Evolutionary conservation across 1,140 invertebrate genomes (phyloP), one percentile per base, ranked within the genome.

Genomic region (Drosophila teissieri): DNA sequence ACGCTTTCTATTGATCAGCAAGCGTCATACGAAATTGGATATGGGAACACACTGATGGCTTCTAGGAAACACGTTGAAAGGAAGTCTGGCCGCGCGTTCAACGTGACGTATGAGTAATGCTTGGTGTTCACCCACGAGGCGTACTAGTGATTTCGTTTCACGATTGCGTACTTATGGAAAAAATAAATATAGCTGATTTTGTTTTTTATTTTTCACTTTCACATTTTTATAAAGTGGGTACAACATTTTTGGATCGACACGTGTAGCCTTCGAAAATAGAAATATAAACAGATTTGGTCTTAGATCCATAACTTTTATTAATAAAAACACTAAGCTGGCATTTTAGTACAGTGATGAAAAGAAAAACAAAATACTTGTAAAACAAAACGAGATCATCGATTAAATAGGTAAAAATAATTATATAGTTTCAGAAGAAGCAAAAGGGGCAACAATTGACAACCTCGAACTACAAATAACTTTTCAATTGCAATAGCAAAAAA

Each of bases 31-130:
- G 81, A 57, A 80, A 84, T 39, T n/a, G 22, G 78, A 84, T 84
- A 85, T 53, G 81, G 73, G 72, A 67, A 79, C 75, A 79, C 40
- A 77, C 56, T 64, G 39, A 49, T 37, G 63, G n/a, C n/a, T 36
- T 39, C 5, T 27, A 11, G 27, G 22, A 15, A 39, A 56, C 11
- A n/a, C 19, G 11, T 14, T 15, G 24, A 39, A 60, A 17, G 48
- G 19, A 42, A 70, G 27, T 36, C 36, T 70, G 51, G 60, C 37
- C 51, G 54, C 65, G 70, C 70, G 76, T 70, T 48, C 65, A 52
- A 76, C 80, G 61, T 80, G 72, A 80, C 76, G 80, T 83, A 83
- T 83, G 76, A 60, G 76, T 85, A 57, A 83, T 84, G 64, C 39
- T 84, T 10, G 57, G 54, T 68, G 61, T 64, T 60, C 52, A 54